Percentiles rank a stretch among this genome's conserved stretches.
phyloP scores from a whole-genome alignment of 2,888 invertebrate genomes.

The Phengaris alcon region DNA sequence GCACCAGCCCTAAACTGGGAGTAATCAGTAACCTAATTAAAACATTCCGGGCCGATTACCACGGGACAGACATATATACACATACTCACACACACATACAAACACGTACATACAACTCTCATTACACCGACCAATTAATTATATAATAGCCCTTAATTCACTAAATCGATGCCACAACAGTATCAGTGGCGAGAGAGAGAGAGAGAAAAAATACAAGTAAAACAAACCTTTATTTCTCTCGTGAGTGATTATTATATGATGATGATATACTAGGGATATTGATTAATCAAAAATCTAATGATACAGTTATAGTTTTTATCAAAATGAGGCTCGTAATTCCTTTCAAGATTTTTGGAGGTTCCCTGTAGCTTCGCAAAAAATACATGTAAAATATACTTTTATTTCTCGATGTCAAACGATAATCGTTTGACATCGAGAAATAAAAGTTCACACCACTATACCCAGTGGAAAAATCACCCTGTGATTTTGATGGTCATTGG shows the following conservation, averaged over 20 bases:
- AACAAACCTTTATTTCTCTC: too few species aligned
- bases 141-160: constrained; percentile 35
- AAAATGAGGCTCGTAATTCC: too few species aligned
- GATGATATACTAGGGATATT: too few species aligned
- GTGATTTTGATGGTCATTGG: too few species aligned
- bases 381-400: neutral
- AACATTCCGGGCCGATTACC: constrained; percentile 56
- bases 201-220: constrained; percentile 14
- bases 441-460: too few species aligned
- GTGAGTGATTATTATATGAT: neutral
- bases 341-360: too few species aligned
- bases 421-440: too few species aligned
- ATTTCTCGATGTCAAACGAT: neutral
- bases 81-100: constrained; percentile 31
- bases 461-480: too few species aligned
- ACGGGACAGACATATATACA: constrained; percentile 33
- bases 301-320: too few species aligned
- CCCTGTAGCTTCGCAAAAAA: neutral
- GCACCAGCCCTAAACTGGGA: constrained; percentile 32
- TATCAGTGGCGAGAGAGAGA: constrained; percentile 21
- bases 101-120: constrained; percentile 32
- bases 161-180: constrained; percentile 29
- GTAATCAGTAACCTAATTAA: constrained; percentile 64
- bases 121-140: constrained; percentile 33
- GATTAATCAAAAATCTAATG: too few species aligned